These are phyloP conservation scores for Pseudopodoces humilis DNA, from an alignment of 2,113 vertebrate genomes.

Conservation along the genomic window DNA sequence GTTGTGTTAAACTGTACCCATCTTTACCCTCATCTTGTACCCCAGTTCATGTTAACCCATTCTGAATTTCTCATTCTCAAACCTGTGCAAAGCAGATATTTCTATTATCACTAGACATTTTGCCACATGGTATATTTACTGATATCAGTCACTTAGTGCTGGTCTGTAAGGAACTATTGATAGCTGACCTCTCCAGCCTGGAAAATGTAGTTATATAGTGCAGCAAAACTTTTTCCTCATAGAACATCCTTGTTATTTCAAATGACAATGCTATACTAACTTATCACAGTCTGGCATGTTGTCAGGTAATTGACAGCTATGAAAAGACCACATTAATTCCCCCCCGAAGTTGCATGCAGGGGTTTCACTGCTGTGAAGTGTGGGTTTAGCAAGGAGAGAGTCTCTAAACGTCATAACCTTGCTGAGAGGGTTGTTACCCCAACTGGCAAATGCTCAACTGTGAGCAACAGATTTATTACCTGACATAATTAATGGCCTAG, in stretches of 20 bases:
- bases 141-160: not conserved
- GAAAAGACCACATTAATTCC: not conserved
- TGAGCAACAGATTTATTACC: slow-evolving; percentile 80
- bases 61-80: not conserved
- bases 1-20: not conserved
- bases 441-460: slow-evolving; percentile 68
- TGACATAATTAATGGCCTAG: slow-evolving; percentile 89
- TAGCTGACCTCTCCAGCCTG: not conserved
- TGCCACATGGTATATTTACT: not conserved
- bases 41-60: not conserved
- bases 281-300: not conserved
- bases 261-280: not conserved
- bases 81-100: not conserved
- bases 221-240: not conserved
- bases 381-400: not conserved
- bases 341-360: not conserved
- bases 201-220: not conserved
- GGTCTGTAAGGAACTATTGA: not conserved
- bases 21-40: not conserved
- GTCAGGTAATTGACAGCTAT: not conserved
- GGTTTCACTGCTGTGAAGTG: not conserved
- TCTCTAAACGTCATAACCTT: slow-evolving; percentile 26
- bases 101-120: not conserved
- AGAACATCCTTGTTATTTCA: not conserved
- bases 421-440: slow-evolving; percentile 30